A percentile compares a stretch with the other conserved stretches of the same genome.
Evolutionary conservation across 2,113 vertebrate species (phyloP).

Genomic region (Plecotus auritus): DNA sequence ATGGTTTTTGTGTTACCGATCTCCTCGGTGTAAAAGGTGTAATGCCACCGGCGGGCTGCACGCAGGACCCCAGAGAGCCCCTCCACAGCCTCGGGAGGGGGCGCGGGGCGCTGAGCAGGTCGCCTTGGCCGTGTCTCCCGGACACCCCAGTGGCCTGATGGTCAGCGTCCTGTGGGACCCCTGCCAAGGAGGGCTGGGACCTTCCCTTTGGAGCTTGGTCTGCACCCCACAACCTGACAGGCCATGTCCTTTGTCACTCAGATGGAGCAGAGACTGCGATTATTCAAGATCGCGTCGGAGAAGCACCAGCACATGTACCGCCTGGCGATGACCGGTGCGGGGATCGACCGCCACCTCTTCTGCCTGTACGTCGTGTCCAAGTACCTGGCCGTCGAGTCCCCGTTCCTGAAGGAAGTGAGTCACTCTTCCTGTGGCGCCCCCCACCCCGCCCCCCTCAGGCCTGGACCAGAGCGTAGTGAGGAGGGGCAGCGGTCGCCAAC

Average conservation of each 20-base stretch:
- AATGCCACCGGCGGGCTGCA: fast-evolving
- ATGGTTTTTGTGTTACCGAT: no score
- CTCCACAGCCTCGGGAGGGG: neutral
- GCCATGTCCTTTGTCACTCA: neutral
- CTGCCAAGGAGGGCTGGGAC: neutral
- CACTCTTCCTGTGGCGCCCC: fast-evolving
- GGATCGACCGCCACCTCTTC: constrained; percentile 97
- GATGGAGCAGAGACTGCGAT: constrained; percentile 81
- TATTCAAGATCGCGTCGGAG: constrained; percentile 85
- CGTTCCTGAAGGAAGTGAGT: constrained; percentile 94
- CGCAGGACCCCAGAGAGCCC: neutral
- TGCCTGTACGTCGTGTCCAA: constrained; percentile 98
- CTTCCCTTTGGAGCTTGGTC: fast-evolving
- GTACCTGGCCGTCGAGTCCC: constrained; percentile 93
- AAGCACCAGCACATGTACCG: constrained; percentile 93
- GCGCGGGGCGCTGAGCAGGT: neutral
- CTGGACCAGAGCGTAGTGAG: no score
- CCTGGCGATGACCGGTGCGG: constrained; percentile 92
- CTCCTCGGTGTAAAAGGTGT: neutral
- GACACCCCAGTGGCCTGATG: fast-evolving
- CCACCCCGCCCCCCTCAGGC: no score
- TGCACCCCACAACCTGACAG: fast-evolving
- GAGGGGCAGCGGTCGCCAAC: no score
- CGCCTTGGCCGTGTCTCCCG: fast-evolving
- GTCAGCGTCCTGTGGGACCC: fast-evolving